Evolutionary conservation across 2,888 invertebrate genomes (phyloP), one percentile per base, ranked within the genome.

Genomic region (Charanyca ferruginea): DNA sequence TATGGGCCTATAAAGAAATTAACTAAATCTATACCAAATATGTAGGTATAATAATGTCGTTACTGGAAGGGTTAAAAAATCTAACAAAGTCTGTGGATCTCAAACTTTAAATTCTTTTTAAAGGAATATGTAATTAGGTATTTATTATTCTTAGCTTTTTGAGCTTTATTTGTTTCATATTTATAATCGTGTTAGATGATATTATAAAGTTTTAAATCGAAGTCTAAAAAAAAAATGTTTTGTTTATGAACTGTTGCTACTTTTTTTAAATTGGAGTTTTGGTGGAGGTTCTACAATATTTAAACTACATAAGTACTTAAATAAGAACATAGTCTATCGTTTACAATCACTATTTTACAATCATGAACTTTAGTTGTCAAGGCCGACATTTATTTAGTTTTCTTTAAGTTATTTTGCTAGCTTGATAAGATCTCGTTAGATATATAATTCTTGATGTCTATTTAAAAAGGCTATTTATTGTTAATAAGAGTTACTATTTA

Each of bases 361-460:
- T 74, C 54, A 49, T 74, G 64, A 63, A 69, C 45, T 72, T 55
- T 5, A 13, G 32, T 44, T 45, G 22, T 35, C 28, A 70, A 54
- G 18, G 65, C 44, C 54, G 66, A 66, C 41, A 44, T 53, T 53
- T 58, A 66, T 66, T 54, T 57, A 42, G 49, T 69, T 53, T 48
- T n/a, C n/a, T 45, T 41, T 54, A 23, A 35, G 45, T 41, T 32
- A 42, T 49, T 45, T 53, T 52, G 38, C 22, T 35, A 55, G 18
- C 9, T 47, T 20, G 0, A 16, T 35, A 48, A 35, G 22, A 58
- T 48, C 35, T 41, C 25, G 52, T 68, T 32, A 32, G 32, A 7
- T 41, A 38, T 66, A 45, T 59, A 32, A 44, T 57, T 47, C 20
- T 28, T 47, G 13, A 20, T 32, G 23, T 42, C 11, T 47, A n/a